A percentile compares a stretch with the other conserved stretches of the same genome.
Evolutionary conservation across 1,140 invertebrate species (phyloP).

Genomic region (Pteromalus puparum): DNA sequence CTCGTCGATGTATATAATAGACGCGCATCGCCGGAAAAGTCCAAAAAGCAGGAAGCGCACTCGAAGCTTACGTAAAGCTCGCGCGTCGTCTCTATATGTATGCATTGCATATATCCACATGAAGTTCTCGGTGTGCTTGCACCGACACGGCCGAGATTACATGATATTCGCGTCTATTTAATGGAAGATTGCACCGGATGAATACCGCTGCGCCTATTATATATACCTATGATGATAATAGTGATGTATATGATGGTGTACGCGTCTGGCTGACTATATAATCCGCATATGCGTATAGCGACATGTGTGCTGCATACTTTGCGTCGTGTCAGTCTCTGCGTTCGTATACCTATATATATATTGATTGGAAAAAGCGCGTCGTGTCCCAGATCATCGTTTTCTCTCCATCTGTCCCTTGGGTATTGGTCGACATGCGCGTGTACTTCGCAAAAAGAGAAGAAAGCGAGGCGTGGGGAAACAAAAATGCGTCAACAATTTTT

Average conservation of each 20-base stretch:
- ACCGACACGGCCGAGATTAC: background rate
- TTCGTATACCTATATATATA: background rate
- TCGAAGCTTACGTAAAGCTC: background rate
- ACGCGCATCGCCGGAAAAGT: background rate
- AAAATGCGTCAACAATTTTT: no score
- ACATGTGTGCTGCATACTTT: background rate
- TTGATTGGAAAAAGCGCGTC: background rate
- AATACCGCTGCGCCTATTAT: no score
- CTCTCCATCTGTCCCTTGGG: no score
- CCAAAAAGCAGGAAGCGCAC: background rate
- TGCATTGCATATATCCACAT: background rate
- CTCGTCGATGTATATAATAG: background rate
- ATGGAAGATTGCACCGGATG: constrained; percentile 8
- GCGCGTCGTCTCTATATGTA: background rate
- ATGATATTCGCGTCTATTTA: constrained; percentile 10
- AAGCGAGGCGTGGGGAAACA: no score
- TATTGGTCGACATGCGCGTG: no score
- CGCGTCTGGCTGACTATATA: background rate
- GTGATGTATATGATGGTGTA: background rate
- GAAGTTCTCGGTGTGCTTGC: background rate
- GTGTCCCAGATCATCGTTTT: no score
- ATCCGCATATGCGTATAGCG: background rate
- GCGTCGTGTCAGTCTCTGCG: background rate
- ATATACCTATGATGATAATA: no score
- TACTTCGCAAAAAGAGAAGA: no score